Conservation (phyloP, 2,113 vertebrate species). For the Anguilla japonica region DNA sequence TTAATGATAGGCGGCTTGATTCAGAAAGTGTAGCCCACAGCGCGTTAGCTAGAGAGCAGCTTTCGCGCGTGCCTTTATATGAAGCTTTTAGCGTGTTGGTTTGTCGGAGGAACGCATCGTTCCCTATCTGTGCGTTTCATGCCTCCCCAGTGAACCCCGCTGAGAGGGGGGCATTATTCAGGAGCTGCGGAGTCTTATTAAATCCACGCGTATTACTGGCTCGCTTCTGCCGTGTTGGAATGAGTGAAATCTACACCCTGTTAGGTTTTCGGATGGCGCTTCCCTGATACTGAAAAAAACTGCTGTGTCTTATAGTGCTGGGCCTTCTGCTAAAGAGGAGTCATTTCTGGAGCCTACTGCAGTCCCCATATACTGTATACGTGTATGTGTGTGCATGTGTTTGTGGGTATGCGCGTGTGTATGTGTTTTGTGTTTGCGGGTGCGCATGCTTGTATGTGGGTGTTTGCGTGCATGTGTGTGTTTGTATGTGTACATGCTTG, state of each 20-base stretch:
- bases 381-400: slow-evolving; percentile 1
- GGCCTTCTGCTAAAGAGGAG: slow-evolving; percentile 24
- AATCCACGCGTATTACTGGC: slow-evolving; percentile 72
- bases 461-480: neutral
- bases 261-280: slow-evolving; percentile 49
- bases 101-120: slow-evolving; percentile 66
- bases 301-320: slow-evolving; percentile 43
- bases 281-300: slow-evolving; percentile 52
- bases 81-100: slow-evolving; percentile 54
- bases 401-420: neutral
- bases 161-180: slow-evolving; percentile 71
- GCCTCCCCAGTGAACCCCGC: slow-evolving; percentile 67
- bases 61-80: slow-evolving; percentile 34
- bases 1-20: slow-evolving; percentile 55
- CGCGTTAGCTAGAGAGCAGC: slow-evolving; percentile 53
- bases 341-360: neutral
- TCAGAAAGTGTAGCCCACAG: slow-evolving; percentile 59
- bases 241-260: slow-evolving; percentile 56
- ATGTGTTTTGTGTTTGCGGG: neutral
- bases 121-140: slow-evolving; percentile 69
- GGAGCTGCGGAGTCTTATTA: slow-evolving; percentile 72
- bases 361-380: neutral
- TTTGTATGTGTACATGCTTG: neutral
- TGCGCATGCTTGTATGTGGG: too few relatives aligned
- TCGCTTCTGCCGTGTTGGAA: slow-evolving; percentile 46